These are phyloP conservation scores for Heliangelus exortis DNA, from an alignment of 2,797 vertebrate genomes.

Conservation along the genomic window DNA sequence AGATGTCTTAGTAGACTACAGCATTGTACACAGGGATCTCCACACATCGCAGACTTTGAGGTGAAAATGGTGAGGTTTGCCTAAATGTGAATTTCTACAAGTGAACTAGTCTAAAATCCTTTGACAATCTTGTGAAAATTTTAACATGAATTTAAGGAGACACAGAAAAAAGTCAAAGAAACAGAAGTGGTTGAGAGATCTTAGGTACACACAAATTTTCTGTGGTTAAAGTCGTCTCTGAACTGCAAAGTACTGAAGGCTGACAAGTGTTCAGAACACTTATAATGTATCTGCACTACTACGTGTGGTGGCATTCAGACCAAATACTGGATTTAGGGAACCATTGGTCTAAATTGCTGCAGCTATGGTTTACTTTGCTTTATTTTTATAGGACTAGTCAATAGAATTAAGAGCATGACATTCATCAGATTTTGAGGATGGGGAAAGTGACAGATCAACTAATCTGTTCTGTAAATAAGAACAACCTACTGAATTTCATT, in stretches of 20 bases:
- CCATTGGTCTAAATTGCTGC: not conserved
- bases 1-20: not conserved
- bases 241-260: not conserved
- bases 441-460: not conserved
- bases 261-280: not conserved
- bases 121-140: not conserved
- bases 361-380: not conserved
- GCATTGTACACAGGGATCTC: not conserved
- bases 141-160: not conserved
- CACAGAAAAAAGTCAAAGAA: not conserved
- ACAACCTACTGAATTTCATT: not conserved
- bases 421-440: not conserved
- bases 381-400: not conserved
- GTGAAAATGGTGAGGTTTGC: not conserved
- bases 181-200: not conserved
- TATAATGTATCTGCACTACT: not conserved
- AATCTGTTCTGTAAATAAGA: not conserved
- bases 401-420: not conserved
- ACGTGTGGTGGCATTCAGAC: not conserved
- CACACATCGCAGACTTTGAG: not conserved
- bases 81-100: fast-evolving
- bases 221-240: not conserved
- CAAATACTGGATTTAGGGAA: not conserved
- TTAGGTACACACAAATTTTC: not conserved
- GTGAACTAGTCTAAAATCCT: not conserved